phyloP scores from a whole-genome alignment of 2,888 invertebrate genomes.

The Oxystoma pomonae region DNA sequence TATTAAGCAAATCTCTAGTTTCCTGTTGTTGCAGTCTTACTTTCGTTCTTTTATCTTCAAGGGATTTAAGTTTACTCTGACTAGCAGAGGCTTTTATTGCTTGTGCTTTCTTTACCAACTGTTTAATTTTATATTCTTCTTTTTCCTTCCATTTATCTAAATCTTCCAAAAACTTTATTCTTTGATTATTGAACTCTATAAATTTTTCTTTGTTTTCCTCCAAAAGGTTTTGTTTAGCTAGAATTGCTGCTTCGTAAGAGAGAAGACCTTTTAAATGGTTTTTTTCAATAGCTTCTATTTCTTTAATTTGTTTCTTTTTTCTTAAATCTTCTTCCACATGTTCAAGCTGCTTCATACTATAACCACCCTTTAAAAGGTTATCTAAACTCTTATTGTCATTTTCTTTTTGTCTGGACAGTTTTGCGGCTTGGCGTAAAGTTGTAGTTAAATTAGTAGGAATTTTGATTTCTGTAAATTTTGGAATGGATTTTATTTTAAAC shows the following conservation, averaged over 20 bases:
- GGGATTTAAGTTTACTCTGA: slow-evolving; percentile 52
- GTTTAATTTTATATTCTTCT: slow-evolving; percentile 52
- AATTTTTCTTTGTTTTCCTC: slow-evolving; percentile 52
- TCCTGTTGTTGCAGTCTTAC: slow-evolving; percentile 51
- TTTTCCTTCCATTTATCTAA: slow-evolving; percentile 52
- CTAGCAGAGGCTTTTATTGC: slow-evolving; percentile 50
- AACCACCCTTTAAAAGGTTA: slow-evolving; percentile 49
- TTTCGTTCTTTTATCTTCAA: slow-evolving; percentile 53
- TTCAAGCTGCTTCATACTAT: slow-evolving; percentile 46
- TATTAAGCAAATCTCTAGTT: slow-evolving; percentile 43
- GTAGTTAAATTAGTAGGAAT: slow-evolving; percentile 52
- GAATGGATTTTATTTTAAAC: slow-evolving; percentile 19
- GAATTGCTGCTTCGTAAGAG: slow-evolving; percentile 56
- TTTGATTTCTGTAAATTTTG: slow-evolving; percentile 30
- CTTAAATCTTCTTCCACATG: slow-evolving; percentile 49
- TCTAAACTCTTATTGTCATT: slow-evolving; percentile 53
- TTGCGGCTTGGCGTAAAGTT: slow-evolving; percentile 52
- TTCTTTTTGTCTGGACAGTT: slow-evolving; percentile 48
- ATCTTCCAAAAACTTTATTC: slow-evolving; percentile 49
- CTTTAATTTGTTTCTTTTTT: slow-evolving; percentile 49
- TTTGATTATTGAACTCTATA: slow-evolving; percentile 51
- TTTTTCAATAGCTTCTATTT: slow-evolving; percentile 53
- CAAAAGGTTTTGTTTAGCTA: slow-evolving; percentile 52
- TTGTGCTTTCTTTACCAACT: slow-evolving; percentile 49
- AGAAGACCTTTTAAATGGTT: slow-evolving; percentile 58